These are phyloP conservation scores for Nomada lathburiana DNA, from an alignment of 2,888 invertebrate species.

Conservation along the genomic window DNA sequence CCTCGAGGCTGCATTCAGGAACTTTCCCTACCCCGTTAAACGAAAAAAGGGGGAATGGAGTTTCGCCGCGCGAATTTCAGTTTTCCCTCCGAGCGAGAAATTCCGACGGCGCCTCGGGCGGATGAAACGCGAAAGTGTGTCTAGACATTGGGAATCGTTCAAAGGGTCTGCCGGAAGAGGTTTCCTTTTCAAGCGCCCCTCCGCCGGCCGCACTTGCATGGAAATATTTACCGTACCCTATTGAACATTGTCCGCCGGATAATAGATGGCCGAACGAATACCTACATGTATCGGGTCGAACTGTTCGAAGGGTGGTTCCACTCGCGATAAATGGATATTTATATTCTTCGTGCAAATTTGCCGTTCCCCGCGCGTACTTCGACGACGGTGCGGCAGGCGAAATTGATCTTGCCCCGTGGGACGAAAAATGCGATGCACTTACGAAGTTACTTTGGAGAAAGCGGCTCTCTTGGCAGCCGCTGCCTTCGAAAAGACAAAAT, in stretches of 20 bases:
- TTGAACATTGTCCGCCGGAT: too few relatives aligned
- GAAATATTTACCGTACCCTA: not conserved
- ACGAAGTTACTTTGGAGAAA: constrained; percentile 21
- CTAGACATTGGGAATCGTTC: constrained; percentile 62
- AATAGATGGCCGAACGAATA: too few relatives aligned
- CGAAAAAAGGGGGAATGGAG: constrained; percentile 44
- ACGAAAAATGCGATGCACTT: not conserved
- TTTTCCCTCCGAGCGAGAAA: constrained; percentile 50
- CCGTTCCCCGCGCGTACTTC: too few relatives aligned
- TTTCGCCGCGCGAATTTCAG: constrained; percentile 57
- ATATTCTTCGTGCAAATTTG: too few relatives aligned
- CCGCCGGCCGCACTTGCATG: not conserved
- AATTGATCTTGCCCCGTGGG: not conserved
- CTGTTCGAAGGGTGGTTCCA: not conserved
- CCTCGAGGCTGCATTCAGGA: constrained; percentile 58
- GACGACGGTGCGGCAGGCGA: not conserved
- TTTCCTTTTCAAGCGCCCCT: not conserved
- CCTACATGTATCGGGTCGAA: too few relatives aligned
- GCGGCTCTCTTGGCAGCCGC: constrained; percentile 3
- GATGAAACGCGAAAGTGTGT: constrained; percentile 61
- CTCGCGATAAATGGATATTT: too few relatives aligned
- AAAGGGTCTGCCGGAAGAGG: constrained; percentile 21
- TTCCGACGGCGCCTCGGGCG: constrained; percentile 47
- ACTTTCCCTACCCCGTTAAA: constrained; percentile 49
- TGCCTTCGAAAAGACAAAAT: not conserved